Conservation (phyloP, 2,797 vertebrate species). For the Vireo griseus region DNA sequence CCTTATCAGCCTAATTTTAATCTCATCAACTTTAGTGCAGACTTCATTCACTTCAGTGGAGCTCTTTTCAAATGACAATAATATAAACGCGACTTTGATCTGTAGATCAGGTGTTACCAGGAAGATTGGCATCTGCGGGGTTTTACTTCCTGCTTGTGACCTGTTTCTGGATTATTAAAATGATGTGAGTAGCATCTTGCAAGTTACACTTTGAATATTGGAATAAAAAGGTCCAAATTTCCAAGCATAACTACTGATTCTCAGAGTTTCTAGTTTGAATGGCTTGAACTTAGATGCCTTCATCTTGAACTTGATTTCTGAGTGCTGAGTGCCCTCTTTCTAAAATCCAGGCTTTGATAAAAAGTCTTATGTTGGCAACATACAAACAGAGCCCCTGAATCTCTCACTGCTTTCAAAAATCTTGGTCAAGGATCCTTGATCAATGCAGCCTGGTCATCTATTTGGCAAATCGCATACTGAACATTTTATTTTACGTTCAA, state of each 20-base stretch:
- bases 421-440: background rate
- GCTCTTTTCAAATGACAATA: slow-evolving; percentile 5
- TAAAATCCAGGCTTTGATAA: background rate
- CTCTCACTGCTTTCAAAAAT: background rate
- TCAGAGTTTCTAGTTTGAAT: background rate
- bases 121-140: background rate
- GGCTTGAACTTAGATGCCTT: background rate
- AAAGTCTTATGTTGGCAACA: background rate
- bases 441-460: background rate
- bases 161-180: slow-evolving; percentile 5
- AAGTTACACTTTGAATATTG: background rate
- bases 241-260: background rate
- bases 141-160: slow-evolving; percentile 40
- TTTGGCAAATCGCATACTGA: accelerated
- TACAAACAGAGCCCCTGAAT: background rate
- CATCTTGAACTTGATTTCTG: background rate
- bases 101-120: background rate
- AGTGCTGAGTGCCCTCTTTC: slow-evolving; percentile 7
- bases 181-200: background rate
- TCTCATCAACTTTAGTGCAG: background rate
- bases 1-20: slow-evolving; percentile 9
- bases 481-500: background rate
- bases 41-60: background rate
- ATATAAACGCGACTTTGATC: background rate
- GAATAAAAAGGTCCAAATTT: background rate